A percentile compares a stretch with the other conserved stretches of the same genome.
Conservation (phyloP, 2,797 vertebrate species). For the Amphiprion clarkii region DNA sequence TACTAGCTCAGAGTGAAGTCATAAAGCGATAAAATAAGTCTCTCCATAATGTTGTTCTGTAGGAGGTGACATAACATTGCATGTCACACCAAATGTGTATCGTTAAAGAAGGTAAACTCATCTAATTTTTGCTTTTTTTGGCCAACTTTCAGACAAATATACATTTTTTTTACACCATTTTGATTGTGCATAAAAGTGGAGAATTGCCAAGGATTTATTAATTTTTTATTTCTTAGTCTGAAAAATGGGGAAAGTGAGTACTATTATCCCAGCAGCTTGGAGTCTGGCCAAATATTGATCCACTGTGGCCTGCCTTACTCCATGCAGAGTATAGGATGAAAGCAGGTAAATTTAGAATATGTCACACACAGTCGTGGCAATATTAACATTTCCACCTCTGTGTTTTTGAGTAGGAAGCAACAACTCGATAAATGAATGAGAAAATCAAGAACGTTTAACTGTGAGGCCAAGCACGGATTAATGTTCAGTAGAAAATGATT, state of each 20-base stretch:
- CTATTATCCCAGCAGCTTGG: constrained; percentile 25
- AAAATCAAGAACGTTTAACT: constrained; percentile 7
- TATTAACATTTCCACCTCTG: constrained; percentile 23
- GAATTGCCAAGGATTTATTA: constrained; percentile 13
- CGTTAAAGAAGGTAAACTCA: background rate
- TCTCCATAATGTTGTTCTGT: background rate
- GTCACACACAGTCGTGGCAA: background rate
- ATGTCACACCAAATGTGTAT: background rate
- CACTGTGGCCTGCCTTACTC: constrained; percentile 5
- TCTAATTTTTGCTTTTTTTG: background rate
- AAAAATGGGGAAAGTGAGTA: constrained; percentile 22
- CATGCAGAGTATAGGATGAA: constrained; percentile 1
- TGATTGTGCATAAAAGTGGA: constrained; percentile 1
- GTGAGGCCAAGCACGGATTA: background rate
- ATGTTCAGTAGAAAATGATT: background rate
- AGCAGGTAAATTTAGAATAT: constrained; percentile 12
- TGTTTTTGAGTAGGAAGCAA: constrained; percentile 11
- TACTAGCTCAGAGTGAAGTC: background rate
- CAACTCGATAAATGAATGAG: background rate
- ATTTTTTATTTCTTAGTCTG: constrained; percentile 20
- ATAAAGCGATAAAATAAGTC: background rate
- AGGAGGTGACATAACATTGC: background rate
- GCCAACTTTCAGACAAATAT: too few species aligned
- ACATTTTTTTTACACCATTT: background rate
- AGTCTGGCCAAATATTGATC: constrained; percentile 36